phyloP scores from a whole-genome alignment of 2,888 invertebrate species.

The Helicoverpa assulta region DNA sequence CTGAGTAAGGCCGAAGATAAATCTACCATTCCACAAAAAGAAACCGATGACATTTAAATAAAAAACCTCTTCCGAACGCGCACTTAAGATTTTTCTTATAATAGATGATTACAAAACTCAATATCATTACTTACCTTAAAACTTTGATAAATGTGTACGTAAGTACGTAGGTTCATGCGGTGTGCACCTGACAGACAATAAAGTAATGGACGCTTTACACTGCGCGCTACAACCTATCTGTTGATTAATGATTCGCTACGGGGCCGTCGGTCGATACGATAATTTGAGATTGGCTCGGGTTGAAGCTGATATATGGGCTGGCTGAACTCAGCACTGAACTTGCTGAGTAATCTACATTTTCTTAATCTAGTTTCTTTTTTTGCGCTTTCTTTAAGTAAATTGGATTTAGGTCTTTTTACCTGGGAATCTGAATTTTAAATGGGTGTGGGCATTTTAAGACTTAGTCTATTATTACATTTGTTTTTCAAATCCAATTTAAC shows the following conservation, averaged over 20 bases:
- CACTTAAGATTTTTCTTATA: conserved; percentile 40
- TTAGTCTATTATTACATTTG: not conserved
- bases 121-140: conserved; percentile 69
- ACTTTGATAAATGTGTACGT: conserved; percentile 72
- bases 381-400: conserved; percentile 18
- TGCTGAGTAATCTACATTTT: conserved; percentile 57
- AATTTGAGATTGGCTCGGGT: conserved; percentile 68
- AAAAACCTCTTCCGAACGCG: conserved; percentile 16
- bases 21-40: conserved; percentile 13
- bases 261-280: conserved; percentile 72
- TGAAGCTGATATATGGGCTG: conserved; percentile 61
- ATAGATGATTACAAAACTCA: conserved; percentile 53
- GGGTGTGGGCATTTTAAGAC: not conserved
- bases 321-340: conserved; percentile 50
- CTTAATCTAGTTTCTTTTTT: conserved; percentile 37
- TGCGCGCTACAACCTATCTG: conserved; percentile 73
- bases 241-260: conserved; percentile 77
- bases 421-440: not conserved
- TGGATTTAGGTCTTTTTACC: not conserved
- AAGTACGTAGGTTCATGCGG: conserved; percentile 41
- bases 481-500: not conserved
- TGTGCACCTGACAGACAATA: conserved; percentile 79
- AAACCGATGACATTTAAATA: conserved; percentile 37
- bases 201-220: conserved; percentile 78
- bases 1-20: conserved; percentile 7